Base-by-base conservation (phyloP, 2,113 vertebrate species). In the Oryzias celebensis region DNA sequence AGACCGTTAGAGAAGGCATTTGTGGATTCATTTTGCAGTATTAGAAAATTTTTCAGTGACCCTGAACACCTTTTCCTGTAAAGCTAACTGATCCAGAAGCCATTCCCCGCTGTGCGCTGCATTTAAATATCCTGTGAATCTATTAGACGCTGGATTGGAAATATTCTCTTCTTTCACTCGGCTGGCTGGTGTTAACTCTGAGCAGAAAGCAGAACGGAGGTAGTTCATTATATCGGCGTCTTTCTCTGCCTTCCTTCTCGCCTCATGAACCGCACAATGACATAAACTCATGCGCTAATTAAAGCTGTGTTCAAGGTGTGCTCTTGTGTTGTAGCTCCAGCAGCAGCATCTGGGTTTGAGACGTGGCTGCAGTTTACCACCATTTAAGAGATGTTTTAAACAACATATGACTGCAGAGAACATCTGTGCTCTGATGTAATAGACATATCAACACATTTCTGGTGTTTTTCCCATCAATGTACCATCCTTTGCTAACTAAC, bases 61-160 rank as follows among this genome's bases (percentile, higher is more conserved):
- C 58, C 54, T 54, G 7, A 73, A 70, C 80, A 77, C 80, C 80
- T 80, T 71, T 41, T 75, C 73, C 64, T 71, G 79, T 88, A 90
- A 92, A 80, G 87, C 87, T 88, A 91, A 91, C 85, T 88, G 91
- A 86, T 87, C 86, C 82, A 76, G 78, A 85, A 89, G 80, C 71
- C 68, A 51, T 53, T 47, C 54, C 52, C 77, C 48, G 23, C 66
- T 80, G 73, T 79, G 89, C 60, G 48, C 61, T 63, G 78, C 73
- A 80, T 85, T 68, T 73, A 72, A 88, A 91, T 84, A 80, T 52
- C 75, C 86, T 86, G 80, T 73, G 74, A 91, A 92, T 93, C 89
- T 84, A 89, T 91, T 89, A 92, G 78, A 72, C 69, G 47, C 60
- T 58, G 75, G 70, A 63, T 86, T 91, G 87, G 89, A 89, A 90